These are phyloP conservation scores for Clarias gariepinus DNA, from an alignment of 2,113 vertebrate species.

Conservation along the genomic window DNA sequence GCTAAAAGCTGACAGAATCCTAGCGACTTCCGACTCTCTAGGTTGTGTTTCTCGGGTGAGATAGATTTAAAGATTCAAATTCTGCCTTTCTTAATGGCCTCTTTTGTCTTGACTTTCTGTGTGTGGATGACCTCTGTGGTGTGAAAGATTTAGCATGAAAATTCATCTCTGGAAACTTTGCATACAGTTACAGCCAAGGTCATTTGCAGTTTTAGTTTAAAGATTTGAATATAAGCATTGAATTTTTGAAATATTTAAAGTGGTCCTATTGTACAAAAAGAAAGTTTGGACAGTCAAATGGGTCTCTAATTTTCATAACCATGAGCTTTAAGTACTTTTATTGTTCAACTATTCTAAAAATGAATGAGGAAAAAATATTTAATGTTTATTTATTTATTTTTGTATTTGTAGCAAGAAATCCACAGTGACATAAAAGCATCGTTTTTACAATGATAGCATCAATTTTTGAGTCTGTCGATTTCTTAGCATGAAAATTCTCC, in stretches of 20 bases:
- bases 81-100: background rate
- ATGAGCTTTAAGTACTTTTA: too few species aligned
- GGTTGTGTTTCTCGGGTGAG: background rate
- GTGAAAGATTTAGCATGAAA: conserved; percentile 6
- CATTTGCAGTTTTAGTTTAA: background rate
- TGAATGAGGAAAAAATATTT: too few species aligned
- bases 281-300: too few species aligned
- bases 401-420: too few species aligned
- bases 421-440: too few species aligned
- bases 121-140: background rate
- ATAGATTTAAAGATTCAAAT: background rate
- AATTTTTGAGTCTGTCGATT: too few species aligned
- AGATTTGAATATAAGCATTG: background rate
- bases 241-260: background rate
- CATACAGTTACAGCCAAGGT: background rate
- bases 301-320: too few species aligned
- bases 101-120: background rate
- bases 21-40: background rate
- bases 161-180: background rate
- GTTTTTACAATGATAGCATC: too few species aligned
- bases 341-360: too few species aligned
- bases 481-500: too few species aligned
- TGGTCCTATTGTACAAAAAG: too few species aligned
- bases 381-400: too few species aligned
- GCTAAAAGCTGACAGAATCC: background rate